Base-by-base conservation (phyloP, 1,140 invertebrate genomes). In the Drosophila lacteicornis region DNA sequence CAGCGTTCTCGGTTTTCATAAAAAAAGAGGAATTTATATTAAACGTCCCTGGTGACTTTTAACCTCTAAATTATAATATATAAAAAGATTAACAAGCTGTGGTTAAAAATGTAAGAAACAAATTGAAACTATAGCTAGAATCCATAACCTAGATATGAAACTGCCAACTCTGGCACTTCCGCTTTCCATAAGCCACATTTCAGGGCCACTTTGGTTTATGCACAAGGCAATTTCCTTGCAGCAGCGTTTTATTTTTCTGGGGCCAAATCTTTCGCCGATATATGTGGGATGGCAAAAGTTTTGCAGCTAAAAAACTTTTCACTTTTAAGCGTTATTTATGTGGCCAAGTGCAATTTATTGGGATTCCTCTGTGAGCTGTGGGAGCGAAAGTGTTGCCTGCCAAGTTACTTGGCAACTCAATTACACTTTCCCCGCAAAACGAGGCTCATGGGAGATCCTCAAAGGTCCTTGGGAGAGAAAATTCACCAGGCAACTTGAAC, bases 381-480 rank as follows among this genome's bases (percentile, higher is more conserved):
- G 15, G 36, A 55, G 25, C 19, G 46, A 53, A 82, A 82, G 66
- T 80, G 82, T 75, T 83, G 65, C 50, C 57, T 77, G 65, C 50
- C 57, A 77, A 87, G 62, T 88, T 88, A 50, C 19, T 80, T 61
- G 62, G 43, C 77, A 87, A 84, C 80, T 87, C 84, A 88, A 88
- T 88, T 87, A 84, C 77, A 58, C 25, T 53, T 46, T 19, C 38
- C 53, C 40, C 25, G 27, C 50, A 49, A 61, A 77, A 87, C 79
- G 73, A 70, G 53, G 46, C 71, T 47, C 77, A 9, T 47, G 66
- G 66, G 60, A 80, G 19, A 53, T 3, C 30, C n/a, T 40, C 42
- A 13, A 50, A 40, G 27, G 22, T 43, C 38, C 4, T 30, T 3
- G 30, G 4, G 43, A 53, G 38, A 4, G 36, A 13, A 40, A n/a